phyloP scores from a whole-genome alignment of 2,888 invertebrate genomes.

The Oxystoma pomonae region DNA sequence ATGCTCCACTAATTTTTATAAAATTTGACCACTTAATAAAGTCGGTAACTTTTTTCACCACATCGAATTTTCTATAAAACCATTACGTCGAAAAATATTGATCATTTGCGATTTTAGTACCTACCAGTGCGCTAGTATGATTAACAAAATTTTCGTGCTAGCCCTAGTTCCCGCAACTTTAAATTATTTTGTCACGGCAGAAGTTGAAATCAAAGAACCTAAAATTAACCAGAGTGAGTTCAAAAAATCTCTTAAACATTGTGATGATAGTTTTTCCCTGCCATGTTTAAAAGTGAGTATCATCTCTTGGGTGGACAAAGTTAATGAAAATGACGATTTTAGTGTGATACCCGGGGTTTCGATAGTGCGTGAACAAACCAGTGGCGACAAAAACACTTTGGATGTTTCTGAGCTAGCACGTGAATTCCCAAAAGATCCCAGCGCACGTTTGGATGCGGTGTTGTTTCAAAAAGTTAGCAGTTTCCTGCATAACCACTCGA shows the following conservation, averaged over 20 bases:
- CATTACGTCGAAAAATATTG: not conserved
- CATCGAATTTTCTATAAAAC: not conserved
- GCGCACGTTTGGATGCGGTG: slow-evolving; percentile 67
- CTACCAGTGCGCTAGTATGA: not conserved
- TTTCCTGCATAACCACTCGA: slow-evolving; percentile 64
- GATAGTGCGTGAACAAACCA: slow-evolving; percentile 57
- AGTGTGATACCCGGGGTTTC: slow-evolving; percentile 65
- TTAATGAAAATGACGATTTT: slow-evolving; percentile 62
- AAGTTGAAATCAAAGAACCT: not conserved
- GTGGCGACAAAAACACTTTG: slow-evolving; percentile 49
- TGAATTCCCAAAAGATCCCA: slow-evolving; percentile 67
- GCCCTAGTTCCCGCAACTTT: not conserved
- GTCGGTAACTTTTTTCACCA: not conserved
- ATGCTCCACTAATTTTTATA: not conserved
- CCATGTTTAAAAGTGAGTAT: slow-evolving; percentile 72
- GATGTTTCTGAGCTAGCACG: slow-evolving; percentile 67
- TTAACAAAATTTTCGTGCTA: not conserved
- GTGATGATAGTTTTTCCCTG: slow-evolving; percentile 56
- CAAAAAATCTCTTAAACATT: slow-evolving; percentile 44
- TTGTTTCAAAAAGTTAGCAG: slow-evolving; percentile 61
- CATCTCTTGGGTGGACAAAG: slow-evolving; percentile 64
- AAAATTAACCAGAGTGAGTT: slow-evolving; percentile 25
- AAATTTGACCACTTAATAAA: not conserved
- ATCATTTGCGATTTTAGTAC: not conserved
- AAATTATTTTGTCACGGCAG: not conserved